Evolutionary conservation across 2,888 invertebrate species (phyloP).

Genomic region (Machimus atricapillus): DNA sequence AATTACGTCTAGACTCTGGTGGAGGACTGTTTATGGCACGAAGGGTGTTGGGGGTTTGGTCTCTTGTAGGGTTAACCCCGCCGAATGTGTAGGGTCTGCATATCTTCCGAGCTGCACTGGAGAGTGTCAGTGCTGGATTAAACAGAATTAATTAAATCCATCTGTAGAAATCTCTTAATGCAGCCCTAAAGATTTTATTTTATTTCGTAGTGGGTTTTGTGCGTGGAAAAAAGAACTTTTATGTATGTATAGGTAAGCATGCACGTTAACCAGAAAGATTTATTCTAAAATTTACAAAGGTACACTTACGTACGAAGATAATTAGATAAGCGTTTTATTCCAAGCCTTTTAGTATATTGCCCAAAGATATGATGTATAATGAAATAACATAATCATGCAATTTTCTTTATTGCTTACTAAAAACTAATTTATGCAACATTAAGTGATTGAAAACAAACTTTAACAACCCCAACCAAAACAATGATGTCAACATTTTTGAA

Average conservation of each 20-base stretch:
- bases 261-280: neutral
- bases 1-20: slow-evolving; percentile 32
- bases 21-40: slow-evolving; percentile 13
- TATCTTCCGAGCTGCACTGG: neutral
- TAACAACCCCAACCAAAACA: too few relatives aligned
- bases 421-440: too few relatives aligned
- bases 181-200: neutral
- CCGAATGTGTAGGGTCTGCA: neutral
- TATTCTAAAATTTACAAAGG: neutral
- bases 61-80: neutral
- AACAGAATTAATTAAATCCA: neutral
- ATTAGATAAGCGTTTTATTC: neutral
- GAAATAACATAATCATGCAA: too few relatives aligned
- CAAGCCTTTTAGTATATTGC: neutral
- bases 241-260: neutral
- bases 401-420: too few relatives aligned
- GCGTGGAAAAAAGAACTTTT: neutral
- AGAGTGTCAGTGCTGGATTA: neutral
- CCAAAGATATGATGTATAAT: too few relatives aligned
- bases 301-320: neutral
- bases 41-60: neutral
- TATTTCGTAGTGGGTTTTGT: neutral
- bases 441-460: too few relatives aligned
- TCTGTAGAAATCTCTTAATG: neutral
- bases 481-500: too few relatives aligned